phyloP scores from a whole-genome alignment of 1,140 invertebrate genomes.

The Cotesia typhae region DNA sequence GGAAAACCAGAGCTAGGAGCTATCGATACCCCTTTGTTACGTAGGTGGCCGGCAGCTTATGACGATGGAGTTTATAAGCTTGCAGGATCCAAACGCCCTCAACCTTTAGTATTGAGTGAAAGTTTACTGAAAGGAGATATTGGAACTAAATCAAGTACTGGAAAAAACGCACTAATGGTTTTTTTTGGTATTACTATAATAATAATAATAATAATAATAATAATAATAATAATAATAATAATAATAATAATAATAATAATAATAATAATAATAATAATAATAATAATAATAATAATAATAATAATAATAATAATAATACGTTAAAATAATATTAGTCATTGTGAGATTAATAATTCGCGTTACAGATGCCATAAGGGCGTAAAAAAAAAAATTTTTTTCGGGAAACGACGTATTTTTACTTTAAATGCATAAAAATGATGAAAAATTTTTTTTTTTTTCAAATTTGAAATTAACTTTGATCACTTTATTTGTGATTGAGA shows the following conservation, averaged over 20 bases:
- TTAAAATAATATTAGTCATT: too few relatives aligned
- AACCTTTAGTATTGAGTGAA: conserved; percentile 69
- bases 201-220: too few relatives aligned
- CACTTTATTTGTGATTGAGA: too few relatives aligned
- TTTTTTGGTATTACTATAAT: conserved; percentile 70
- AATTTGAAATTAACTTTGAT: too few relatives aligned
- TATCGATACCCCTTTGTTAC: conserved; percentile 68
- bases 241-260: too few relatives aligned
- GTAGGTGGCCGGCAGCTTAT: conserved; percentile 71
- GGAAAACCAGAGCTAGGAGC: conserved; percentile 69
- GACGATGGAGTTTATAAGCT: conserved; percentile 72
- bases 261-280: not conserved
- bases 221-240: too few relatives aligned
- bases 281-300: not conserved
- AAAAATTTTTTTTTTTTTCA: too few relatives aligned
- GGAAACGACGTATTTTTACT: too few relatives aligned
- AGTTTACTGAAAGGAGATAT: conserved; percentile 63
- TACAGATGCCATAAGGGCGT: too few relatives aligned
- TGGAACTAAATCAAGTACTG: conserved; percentile 65
- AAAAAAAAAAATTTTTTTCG: too few relatives aligned
- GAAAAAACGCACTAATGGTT: conserved; percentile 73
- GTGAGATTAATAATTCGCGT: too few relatives aligned
- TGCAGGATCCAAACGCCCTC: conserved; percentile 62
- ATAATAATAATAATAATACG: not conserved
- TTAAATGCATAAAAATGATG: too few relatives aligned